Evolutionary conservation across 2,797 vertebrate genomes (phyloP), one percentile per base, ranked within the genome.

Genomic region (Myotis pilosus): DNA sequence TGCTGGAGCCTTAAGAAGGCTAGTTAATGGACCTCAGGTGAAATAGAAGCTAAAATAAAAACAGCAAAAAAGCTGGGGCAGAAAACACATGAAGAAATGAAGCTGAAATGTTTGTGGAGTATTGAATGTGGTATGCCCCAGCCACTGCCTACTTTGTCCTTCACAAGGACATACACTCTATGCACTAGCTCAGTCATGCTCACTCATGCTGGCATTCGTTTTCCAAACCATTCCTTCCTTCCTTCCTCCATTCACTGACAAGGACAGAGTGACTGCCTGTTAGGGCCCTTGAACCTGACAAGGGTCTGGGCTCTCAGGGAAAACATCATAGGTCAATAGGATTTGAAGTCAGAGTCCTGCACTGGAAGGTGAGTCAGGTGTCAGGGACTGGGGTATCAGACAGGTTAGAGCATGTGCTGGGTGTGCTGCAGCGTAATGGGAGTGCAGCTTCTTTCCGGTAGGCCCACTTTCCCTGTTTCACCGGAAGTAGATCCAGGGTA

Each of bases 161-260:
- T 66, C 78, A 13, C 11, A 1, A 0, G 1, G 23, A 28, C 12
- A 11, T 2, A 0, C 2, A 1, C 16, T 16, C 47, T 2, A 0
- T 6, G 13, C 7, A 4, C 3, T 8, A 0, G 12, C 28, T 25
- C 16, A 15, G 2, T n/a, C n/a, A 11, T 1, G 8, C 13, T 36
- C 12, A 5, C 10, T 4, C 41, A 25, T 2, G 13, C 36, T 15
- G 64, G 4, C 25, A 47, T 82, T 75, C 20, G 1, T 38, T 23
- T 66, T 89, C 84, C 13, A 76, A 20, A 12, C 15, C 64, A 7
- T 44, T 30, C 68, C n/a, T 60, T 75, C 60, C 25, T 60, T 62
- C 60, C 30, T 60, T 30, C 60, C 30, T 60, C 28, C 62, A 36
- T 68, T 85, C 9, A 0, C 38, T 57, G 72, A 72, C 38, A 12